These are phyloP conservation scores for Vesta saturnalis DNA, from an alignment of 2,888 invertebrate genomes.

Conservation along the genomic window DNA sequence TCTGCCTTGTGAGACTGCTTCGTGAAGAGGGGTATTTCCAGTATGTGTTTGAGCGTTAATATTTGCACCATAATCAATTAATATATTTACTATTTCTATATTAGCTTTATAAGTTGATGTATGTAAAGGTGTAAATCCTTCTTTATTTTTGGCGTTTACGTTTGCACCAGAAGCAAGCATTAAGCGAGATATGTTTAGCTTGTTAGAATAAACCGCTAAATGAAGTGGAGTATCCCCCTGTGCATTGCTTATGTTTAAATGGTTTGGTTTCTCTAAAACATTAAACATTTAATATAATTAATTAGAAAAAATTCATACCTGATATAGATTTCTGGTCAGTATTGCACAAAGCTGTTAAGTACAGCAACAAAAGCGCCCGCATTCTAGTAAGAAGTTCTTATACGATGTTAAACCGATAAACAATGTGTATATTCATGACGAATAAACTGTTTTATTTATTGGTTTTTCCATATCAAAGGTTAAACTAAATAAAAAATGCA, in stretches of 20 bases:
- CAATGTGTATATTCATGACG: too few species aligned
- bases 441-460: too few species aligned
- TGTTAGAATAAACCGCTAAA: neutral
- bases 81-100: neutral
- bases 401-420: too few species aligned
- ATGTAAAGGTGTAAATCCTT: neutral
- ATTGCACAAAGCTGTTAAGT: too few species aligned
- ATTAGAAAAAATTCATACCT: too few species aligned
- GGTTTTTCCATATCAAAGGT: too few species aligned
- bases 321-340: too few species aligned
- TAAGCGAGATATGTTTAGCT: neutral
- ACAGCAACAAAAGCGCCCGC: too few species aligned
- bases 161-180: neutral
- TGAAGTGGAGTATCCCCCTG: constrained; percentile 1
- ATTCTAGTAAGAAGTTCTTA: too few species aligned
- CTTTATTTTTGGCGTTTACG: neutral
- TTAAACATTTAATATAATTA: too few species aligned
- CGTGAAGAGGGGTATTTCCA: neutral
- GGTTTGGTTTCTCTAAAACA: neutral
- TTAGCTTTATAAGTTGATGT: neutral
- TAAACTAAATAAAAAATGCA: too few species aligned
- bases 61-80: neutral
- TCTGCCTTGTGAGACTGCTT: neutral
- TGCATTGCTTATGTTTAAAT: neutral
- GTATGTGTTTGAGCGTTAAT: neutral